Evolutionary conservation across 2,888 invertebrate species (phyloP).

Genomic region (Helicoverpa assulta): DNA sequence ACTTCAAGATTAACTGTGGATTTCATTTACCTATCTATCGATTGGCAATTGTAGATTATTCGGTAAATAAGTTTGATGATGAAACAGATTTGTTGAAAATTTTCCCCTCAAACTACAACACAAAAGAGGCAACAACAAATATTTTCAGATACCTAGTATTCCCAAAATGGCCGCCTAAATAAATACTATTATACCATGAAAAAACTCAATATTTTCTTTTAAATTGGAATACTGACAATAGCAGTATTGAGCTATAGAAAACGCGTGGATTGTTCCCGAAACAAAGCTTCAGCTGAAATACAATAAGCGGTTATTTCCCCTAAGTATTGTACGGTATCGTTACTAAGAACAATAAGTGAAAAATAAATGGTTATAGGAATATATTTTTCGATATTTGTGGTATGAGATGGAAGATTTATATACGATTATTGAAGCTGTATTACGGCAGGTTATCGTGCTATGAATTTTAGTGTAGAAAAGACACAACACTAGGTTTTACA

Average conservation of each 20-base stretch:
- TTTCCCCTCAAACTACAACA: too few relatives aligned
- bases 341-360: conserved; percentile 26
- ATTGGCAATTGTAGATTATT: too few relatives aligned
- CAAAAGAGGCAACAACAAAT: background rate
- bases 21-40: too few relatives aligned
- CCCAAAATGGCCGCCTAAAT: conserved; percentile 1
- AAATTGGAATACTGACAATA: conserved; percentile 34
- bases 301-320: conserved; percentile 47
- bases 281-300: conserved; percentile 12
- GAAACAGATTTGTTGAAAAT: too few relatives aligned
- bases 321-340: conserved; percentile 37
- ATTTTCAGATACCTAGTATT: background rate
- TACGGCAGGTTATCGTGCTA: too few relatives aligned
- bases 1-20: too few relatives aligned
- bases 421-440: background rate
- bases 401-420: background rate
- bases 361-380: conserved; percentile 11
- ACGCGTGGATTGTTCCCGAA: conserved; percentile 30
- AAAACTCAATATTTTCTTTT: conserved; percentile 9
- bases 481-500: too few relatives aligned
- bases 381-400: conserved; percentile 14
- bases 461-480: too few relatives aligned
- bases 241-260: conserved; percentile 17
- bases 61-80: too few relatives aligned
- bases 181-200: conserved; percentile 2